phyloP scores from a whole-genome alignment of 2,797 vertebrate genomes.

The Centropyge bicolor region DNA sequence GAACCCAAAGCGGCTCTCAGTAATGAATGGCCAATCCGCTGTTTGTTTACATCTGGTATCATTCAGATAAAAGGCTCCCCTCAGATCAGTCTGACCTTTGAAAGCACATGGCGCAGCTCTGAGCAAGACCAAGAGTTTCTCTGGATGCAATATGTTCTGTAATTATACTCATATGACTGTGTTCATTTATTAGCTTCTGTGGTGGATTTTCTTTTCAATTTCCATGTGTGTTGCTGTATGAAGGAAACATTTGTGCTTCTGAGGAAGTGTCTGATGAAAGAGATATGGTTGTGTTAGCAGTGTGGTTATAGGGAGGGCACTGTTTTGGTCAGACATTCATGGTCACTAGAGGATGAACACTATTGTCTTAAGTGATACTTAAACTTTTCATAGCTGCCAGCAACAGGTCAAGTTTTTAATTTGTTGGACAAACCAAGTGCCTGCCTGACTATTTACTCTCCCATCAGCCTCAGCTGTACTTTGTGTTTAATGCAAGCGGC shows the following conservation, averaged over 20 bases:
- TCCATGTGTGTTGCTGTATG: constrained; percentile 9
- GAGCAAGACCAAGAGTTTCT: constrained; percentile 13
- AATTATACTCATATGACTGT: constrained; percentile 51
- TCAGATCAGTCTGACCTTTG: constrained; percentile 63
- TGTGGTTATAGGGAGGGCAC: background rate
- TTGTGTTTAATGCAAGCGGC: too few species aligned
- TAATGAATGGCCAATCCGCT: constrained; percentile 31
- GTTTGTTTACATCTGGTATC: constrained; percentile 54
- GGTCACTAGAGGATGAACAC: background rate
- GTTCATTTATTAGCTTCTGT: constrained; percentile 27
- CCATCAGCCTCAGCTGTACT: too few species aligned
- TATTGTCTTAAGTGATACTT: background rate
- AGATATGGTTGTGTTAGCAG: background rate
- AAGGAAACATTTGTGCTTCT: constrained; percentile 14
- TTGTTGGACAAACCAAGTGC: too few species aligned
- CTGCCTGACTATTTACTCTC: too few species aligned
- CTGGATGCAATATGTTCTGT: constrained; percentile 42
- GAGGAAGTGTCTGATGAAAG: constrained; percentile 24
- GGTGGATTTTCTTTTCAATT: constrained; percentile 25
- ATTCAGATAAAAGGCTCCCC: constrained; percentile 48
- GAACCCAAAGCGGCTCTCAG: constrained; percentile 27
- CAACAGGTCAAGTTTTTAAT: background rate
- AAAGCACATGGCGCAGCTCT: constrained; percentile 52
- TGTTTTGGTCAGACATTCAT: background rate
- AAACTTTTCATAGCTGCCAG: background rate